phyloP scores from a whole-genome alignment of 2,888 invertebrate species.

The Thysanoteuthis rhombus region DNA sequence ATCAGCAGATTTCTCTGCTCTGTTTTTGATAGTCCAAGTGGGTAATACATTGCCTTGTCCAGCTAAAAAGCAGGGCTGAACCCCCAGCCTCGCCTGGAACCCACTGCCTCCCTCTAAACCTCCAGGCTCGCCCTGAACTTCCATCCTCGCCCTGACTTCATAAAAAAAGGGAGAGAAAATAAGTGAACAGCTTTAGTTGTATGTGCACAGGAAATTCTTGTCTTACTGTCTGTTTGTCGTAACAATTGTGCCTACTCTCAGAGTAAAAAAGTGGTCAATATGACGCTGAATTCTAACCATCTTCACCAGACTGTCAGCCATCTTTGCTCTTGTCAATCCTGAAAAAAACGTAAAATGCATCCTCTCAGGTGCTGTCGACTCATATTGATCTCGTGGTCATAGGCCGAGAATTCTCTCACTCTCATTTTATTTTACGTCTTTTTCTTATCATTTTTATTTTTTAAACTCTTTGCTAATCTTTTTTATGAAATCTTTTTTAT shows the following conservation, averaged over 20 bases:
- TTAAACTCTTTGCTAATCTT: not conserved
- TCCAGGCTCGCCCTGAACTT: too few species aligned
- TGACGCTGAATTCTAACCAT: not conserved
- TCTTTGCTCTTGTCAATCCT: not conserved
- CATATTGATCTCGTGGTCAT: not conserved
- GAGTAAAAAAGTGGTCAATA: not conserved
- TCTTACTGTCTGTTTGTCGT: not conserved
- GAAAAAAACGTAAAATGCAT: not conserved
- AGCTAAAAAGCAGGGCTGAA: not conserved
- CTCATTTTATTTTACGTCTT: not conserved
- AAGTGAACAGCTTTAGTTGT: not conserved
- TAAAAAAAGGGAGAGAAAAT: not conserved
- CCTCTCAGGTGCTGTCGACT: not conserved
- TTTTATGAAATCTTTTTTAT: too few species aligned
- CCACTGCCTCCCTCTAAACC: too few species aligned
- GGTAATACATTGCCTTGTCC: constrained; percentile 12
- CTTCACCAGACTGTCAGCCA: not conserved
- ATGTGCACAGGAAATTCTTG: not conserved
- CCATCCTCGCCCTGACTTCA: not conserved
- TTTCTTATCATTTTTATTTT: not conserved
- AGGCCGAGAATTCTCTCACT: not conserved
- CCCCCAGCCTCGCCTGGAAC: not conserved
- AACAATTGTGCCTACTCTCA: not conserved
- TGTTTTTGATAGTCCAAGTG: not conserved
- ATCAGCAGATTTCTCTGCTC: not conserved